Evolutionary conservation across 2,888 invertebrate species (phyloP).

Genomic region (Drosophila subsilvestris): DNA sequence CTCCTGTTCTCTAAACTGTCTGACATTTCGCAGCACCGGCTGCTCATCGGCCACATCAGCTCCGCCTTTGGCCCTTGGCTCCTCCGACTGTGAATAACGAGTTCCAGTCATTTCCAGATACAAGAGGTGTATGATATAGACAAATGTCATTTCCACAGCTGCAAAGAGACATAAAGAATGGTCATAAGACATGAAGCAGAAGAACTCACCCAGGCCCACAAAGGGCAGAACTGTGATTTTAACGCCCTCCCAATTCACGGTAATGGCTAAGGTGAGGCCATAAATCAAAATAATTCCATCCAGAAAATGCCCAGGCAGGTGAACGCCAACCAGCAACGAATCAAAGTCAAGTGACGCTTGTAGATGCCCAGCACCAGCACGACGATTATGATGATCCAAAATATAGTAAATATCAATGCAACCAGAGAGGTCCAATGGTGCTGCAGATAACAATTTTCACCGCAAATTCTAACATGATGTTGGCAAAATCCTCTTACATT

Average conservation of each 20-base stretch:
- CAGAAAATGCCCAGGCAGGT: slow-evolving; percentile 66
- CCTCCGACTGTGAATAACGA: not conserved
- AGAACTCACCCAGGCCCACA: slow-evolving; percentile 54
- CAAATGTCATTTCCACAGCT: slow-evolving; percentile 74
- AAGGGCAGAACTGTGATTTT: slow-evolving; percentile 62
- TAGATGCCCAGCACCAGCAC: slow-evolving; percentile 50
- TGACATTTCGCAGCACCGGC: not conserved
- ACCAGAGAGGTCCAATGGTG: slow-evolving; percentile 54
- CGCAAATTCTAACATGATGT: too few relatives aligned
- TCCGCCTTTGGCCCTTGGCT: not conserved
- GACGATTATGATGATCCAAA: slow-evolving; percentile 59
- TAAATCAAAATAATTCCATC: slow-evolving; percentile 61
- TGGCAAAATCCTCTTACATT: slow-evolving; percentile 50
- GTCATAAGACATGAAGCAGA: rapidly evolving
- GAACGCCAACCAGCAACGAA: slow-evolving; percentile 66
- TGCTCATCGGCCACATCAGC: not conserved
- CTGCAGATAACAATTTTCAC: slow-evolving; percentile 22
- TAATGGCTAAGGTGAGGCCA: slow-evolving; percentile 60
- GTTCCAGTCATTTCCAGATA: slow-evolving; percentile 48
- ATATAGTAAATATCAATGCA: slow-evolving; percentile 53
- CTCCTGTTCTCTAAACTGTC: not conserved
- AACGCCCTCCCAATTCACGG: slow-evolving; percentile 61
- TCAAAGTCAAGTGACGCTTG: slow-evolving; percentile 33
- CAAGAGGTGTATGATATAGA: slow-evolving; percentile 65
- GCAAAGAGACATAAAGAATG: not conserved